Conservation (phyloP, 2,888 invertebrate species). For the Coelinius sp. region DNA sequence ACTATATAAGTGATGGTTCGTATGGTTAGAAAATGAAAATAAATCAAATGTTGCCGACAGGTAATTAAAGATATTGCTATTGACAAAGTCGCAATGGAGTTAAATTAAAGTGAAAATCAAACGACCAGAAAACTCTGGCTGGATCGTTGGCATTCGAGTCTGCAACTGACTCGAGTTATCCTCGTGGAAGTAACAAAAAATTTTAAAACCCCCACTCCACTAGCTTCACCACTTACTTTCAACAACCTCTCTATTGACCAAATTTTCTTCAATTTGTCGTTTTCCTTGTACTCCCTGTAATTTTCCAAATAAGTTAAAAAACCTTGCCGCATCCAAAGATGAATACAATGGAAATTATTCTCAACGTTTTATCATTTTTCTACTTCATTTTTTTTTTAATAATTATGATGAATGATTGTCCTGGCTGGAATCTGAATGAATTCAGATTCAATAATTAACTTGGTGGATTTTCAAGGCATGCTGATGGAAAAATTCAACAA, state of each 20-base stretch:
- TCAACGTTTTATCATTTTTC: constrained; percentile 11
- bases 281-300: not conserved
- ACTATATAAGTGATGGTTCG: too few relatives aligned
- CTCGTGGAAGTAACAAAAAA: constrained; percentile 43
- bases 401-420: constrained; percentile 44
- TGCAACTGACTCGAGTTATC: constrained; percentile 34
- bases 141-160: constrained; percentile 10
- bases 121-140: constrained; percentile 40
- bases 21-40: constrained; percentile 5
- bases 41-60: constrained; percentile 50
- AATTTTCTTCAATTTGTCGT: constrained; percentile 11
- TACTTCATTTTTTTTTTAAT: constrained; percentile 46
- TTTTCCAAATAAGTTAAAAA: constrained; percentile 17
- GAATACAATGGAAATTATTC: not conserved
- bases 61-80: constrained; percentile 65
- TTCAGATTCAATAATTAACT: constrained; percentile 20
- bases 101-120: constrained; percentile 64
- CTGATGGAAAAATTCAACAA: constrained; percentile 12
- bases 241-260: constrained; percentile 17
- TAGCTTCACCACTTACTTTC: constrained; percentile 1
- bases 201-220: constrained; percentile 23
- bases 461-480: not conserved
- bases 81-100: constrained; percentile 64
- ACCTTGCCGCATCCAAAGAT: not conserved
- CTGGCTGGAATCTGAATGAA: constrained; percentile 11